These are phyloP conservation scores for Cardiocondyla obscurior DNA, from an alignment of 1,140 invertebrate genomes.

Conservation along the genomic window DNA sequence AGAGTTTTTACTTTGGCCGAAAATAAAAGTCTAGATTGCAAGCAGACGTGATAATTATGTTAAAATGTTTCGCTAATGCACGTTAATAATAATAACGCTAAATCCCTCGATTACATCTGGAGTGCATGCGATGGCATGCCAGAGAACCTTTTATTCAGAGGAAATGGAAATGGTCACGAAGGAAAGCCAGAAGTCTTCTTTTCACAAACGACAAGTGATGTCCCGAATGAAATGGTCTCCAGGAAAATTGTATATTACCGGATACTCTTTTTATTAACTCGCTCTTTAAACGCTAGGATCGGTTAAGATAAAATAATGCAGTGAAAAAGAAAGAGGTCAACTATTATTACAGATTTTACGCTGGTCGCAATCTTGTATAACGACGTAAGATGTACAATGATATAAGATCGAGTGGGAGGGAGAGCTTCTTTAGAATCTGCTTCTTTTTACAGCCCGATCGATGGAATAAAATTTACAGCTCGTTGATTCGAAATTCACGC, in stretches of 20 bases:
- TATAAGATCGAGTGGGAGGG: neutral
- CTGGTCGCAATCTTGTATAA: neutral
- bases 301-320: neutral
- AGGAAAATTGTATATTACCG: slow-evolving; percentile 10
- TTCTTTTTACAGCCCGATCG: neutral
- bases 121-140: neutral
- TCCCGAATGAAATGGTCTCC: neutral
- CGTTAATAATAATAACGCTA: slow-evolving; percentile 5
- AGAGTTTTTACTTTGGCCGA: neutral
- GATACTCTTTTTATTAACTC: neutral
- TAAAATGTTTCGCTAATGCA: neutral
- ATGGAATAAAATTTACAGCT: neutral
- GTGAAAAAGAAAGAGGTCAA: neutral
- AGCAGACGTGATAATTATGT: neutral
- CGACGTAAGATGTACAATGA: neutral
- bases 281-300: neutral
- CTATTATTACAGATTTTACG: neutral
- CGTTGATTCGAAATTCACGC: neutral
- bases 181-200: neutral
- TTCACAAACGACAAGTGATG: neutral
- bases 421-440: neutral
- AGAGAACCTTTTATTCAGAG: neutral
- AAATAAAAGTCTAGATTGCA: neutral
- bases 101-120: neutral
- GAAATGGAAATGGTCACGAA: neutral